Percentiles rank a stretch among this genome's conserved stretches.
Evolutionary conservation across 2,888 invertebrate genomes (phyloP).

Genomic region (Drosophila demipolita): DNA sequence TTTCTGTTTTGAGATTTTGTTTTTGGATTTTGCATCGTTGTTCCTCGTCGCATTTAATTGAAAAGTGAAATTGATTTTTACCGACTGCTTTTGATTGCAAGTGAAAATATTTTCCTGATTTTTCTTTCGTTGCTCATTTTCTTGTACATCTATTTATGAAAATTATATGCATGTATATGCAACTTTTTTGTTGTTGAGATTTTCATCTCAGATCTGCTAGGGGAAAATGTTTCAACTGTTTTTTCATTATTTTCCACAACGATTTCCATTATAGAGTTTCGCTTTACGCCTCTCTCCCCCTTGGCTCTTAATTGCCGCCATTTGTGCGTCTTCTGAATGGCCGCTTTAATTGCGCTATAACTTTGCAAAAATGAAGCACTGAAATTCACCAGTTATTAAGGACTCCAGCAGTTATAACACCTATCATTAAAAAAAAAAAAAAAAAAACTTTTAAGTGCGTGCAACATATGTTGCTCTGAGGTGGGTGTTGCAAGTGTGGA

Average conservation of each 20-base stretch:
- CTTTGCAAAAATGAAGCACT: conserved; percentile 49
- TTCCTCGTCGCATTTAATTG: conserved; percentile 56
- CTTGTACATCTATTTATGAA: conserved; percentile 60
- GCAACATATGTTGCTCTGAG: neutral
- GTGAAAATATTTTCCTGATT: conserved; percentile 42
- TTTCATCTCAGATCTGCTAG: conserved; percentile 20
- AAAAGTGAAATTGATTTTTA: conserved; percentile 75
- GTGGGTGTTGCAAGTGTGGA: neutral
- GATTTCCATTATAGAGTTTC: conserved; percentile 24
- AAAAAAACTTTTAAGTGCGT: conserved; percentile 9
- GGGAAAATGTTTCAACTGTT: conserved; percentile 33
- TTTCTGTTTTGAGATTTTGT: conserved; percentile 7
- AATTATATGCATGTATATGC: conserved; percentile 37
- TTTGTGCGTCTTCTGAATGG: conserved; percentile 38
- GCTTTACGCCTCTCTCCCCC: conserved; percentile 3
- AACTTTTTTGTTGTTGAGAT: neutral
- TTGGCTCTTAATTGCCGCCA: conserved; percentile 32
- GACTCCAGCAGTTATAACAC: conserved; percentile 7
- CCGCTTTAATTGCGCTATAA: conserved; percentile 48
- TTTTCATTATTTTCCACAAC: conserved; percentile 35
- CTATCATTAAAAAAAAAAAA: neutral
- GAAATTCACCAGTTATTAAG: conserved; percentile 34
- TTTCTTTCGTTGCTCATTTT: conserved; percentile 19
- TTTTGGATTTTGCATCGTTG: conserved; percentile 6
- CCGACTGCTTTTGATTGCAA: conserved; percentile 39